Evolutionary conservation across 1,140 invertebrate species (phyloP), one percentile per base, ranked within the genome.

Genomic region (Popillia japonica): DNA sequence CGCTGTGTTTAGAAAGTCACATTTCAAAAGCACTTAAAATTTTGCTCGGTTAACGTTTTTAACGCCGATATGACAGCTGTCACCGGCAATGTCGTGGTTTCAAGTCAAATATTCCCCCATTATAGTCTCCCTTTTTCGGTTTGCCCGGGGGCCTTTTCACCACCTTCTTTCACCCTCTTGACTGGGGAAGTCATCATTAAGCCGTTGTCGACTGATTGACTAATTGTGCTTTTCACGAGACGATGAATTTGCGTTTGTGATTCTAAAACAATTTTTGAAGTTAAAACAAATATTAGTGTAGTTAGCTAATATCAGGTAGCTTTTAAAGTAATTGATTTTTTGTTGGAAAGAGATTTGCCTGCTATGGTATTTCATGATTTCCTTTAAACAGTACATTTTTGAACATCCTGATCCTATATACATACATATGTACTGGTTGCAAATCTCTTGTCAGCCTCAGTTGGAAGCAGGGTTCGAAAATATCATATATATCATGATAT

Each of bases 81-180:
- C 80, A 80, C 78, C 80, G 77, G 74, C 80, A 81, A 81, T 79
- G 78, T 81, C 80, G 78, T 27, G 80, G 79, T 80, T 75, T 44
- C 40, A 74, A 78, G 72, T 78, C 77, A 78, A 74, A 78, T 78
- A 72, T 74, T 74, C 77, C 77, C 64, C 61, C 61, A 68, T 78
- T 78, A 78, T 74, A 78, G 72, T 78, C 72, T 72, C 77, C 77
- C 42, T 72, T 68, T 72, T 68, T 68, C 61, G 61, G 64, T 42
- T 40, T 44, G 59, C 48, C 40, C 61, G 72, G 77, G 77, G 68
- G 77, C 68, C 77, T 73, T 78, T 78, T 78, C 77, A 78, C 68
- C 48, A 68, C 72, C 77, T 74, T n/a, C 72, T 44, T 68, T 40
- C 72, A 74, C 42, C 64, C 75, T 64, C 75, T 23, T 77, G 34